Base-by-base conservation (phyloP, 1,140 invertebrate species). In the Tetramorium alpestre region DNA sequence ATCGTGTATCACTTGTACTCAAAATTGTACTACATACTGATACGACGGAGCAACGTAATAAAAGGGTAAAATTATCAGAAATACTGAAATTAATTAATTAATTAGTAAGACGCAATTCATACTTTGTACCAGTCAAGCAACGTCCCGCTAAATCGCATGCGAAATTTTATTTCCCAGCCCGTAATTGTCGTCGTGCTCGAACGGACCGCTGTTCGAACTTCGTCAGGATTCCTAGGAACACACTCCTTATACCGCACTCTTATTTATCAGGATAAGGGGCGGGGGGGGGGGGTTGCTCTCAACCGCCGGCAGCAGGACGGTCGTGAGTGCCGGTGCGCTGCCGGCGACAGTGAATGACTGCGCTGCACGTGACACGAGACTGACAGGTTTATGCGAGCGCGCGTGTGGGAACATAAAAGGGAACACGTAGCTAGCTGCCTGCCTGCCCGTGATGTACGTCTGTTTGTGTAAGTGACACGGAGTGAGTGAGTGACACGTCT, bases 391-490 rank as follows among this genome's bases (percentile, higher is more conserved):
- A 95, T 95, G 95, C 93, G 93, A 93, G 91, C 92, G 92, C 93
- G 92, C 93, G 94, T 94, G 94, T 94, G 94, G 94, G 94, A 95
- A 94, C 94, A 94, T 95, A 95, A 95, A 95, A 95, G 95, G 94
- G 93, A 95, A 93, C 93, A 94, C 94, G 93, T 94, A 93, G 90
- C 92, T 93, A 90, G 91, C 87, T 91, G 90, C 87, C 90, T 93
- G 92, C 92, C 88, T 92, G 94, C 87, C 90, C 91, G 91, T 95
- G 94, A 95, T 95, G 94, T 95, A 95, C 94, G 93, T 94, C 94
- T 94, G 95, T 94, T 95, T 95, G 94, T 95, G 95, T 95, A 95
- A 95, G 94, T 95, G 95, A 95, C 94, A 94, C 93, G 92, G 87
- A 93, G 90, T 90, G 90, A 94, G 93, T 94, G 94, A 95, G 91